A percentile compares a stretch with the other conserved stretches of the same genome.
These are phyloP conservation scores for Lepus oiostolus DNA, from an alignment of 2,797 vertebrate species.

Conservation along the genomic window DNA sequence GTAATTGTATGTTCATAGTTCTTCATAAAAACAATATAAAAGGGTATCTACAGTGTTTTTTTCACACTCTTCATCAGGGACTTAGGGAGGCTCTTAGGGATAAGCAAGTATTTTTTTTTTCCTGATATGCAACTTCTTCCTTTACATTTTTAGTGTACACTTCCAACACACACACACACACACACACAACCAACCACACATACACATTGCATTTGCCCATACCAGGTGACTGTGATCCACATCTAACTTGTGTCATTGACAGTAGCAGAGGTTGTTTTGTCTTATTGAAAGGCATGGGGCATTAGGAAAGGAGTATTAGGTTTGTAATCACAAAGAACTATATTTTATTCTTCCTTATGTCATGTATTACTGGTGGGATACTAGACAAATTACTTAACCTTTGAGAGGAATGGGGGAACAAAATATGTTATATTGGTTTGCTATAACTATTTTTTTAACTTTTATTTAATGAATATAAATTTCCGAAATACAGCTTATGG, in stretches of 20 bases:
- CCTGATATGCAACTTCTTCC: not conserved
- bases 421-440: not conserved
- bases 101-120: not conserved
- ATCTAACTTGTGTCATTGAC: not conserved
- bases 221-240: not conserved
- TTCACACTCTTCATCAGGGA: not conserved
- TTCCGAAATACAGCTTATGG: no score
- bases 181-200: no score
- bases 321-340: not conserved
- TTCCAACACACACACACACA: no score
- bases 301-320: not conserved
- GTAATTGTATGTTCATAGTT: not conserved
- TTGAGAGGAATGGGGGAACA: constrained; percentile 9
- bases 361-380: not conserved
- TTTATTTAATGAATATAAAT: no score
- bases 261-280: not conserved
- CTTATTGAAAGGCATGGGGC: not conserved
- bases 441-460: not conserved
- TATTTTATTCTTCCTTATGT: not conserved
- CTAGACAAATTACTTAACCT: not conserved
- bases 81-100: not conserved
- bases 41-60: not conserved
- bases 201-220: not conserved
- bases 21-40: not conserved
- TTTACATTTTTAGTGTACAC: not conserved